Percentiles rank a stretch among this genome's conserved stretches.
Evolutionary conservation across 2,797 vertebrate genomes (phyloP).

Genomic region (Eupleurogrammus muticus): DNA sequence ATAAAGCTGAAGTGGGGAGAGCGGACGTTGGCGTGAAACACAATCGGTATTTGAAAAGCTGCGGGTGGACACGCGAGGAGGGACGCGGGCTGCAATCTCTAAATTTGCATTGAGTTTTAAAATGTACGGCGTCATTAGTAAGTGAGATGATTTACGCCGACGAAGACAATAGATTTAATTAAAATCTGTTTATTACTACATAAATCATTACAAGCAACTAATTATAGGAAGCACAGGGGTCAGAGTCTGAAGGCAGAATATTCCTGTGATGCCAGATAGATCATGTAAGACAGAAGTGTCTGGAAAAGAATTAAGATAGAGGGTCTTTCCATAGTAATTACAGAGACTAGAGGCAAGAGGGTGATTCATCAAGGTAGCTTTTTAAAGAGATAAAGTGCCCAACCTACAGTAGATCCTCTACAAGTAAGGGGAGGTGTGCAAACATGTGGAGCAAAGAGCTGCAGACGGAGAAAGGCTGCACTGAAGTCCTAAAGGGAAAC

Average conservation of each 20-base stretch:
- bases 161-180: conserved; percentile 14
- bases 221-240: conserved; percentile 20
- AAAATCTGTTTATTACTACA: conserved; percentile 30
- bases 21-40: conserved; percentile 27
- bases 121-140: conserved; percentile 4
- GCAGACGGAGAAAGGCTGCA: not conserved
- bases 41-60: conserved; percentile 30
- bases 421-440: not conserved
- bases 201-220: conserved; percentile 36
- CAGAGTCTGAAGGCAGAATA: conserved; percentile 29
- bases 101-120: conserved; percentile 15
- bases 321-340: conserved; percentile 34
- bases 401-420: conserved; percentile 1
- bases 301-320: conserved; percentile 17
- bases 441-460: conserved; percentile 2
- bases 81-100: conserved; percentile 16
- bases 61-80: conserved; percentile 25
- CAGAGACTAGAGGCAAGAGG: conserved; percentile 38
- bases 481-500: conserved; percentile 25
- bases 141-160: not conserved
- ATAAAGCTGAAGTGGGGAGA: conserved; percentile 32
- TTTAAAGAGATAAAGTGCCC: conserved; percentile 24
- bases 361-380: conserved; percentile 31
- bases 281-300: not conserved
- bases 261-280: not conserved